Evolutionary conservation across 2,888 invertebrate genomes (phyloP).

Genomic region (Therioaphis trifolii): DNA sequence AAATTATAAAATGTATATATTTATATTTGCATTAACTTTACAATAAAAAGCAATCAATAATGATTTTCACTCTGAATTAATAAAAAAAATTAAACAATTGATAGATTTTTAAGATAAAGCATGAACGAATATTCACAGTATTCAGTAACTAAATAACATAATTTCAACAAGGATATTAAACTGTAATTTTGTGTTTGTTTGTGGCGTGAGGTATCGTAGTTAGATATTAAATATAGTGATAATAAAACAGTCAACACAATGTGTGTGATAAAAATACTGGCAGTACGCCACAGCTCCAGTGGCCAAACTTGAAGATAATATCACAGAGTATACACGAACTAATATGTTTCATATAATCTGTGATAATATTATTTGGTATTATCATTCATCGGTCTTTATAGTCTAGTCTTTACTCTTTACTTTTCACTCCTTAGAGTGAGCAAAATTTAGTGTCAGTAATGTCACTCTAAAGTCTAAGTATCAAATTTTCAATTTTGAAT

Average conservation of each 20-base stretch:
- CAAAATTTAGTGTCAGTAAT: too few relatives aligned
- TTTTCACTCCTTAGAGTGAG: too few relatives aligned
- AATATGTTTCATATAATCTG: too few relatives aligned
- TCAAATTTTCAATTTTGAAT: too few relatives aligned
- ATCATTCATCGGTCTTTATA: too few relatives aligned
- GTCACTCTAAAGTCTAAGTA: too few relatives aligned
- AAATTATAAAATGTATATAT: not conserved
- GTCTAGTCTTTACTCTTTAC: too few relatives aligned
- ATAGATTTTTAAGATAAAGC: not conserved
- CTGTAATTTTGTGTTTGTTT: slow-evolving; percentile 12
- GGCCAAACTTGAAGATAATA: too few relatives aligned
- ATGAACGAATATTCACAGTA: not conserved
- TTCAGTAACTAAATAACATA: not conserved
- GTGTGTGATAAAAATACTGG: too few relatives aligned
- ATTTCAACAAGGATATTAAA: not conserved
- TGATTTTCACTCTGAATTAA: not conserved
- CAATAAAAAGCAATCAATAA: not conserved
- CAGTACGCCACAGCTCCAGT: too few relatives aligned
- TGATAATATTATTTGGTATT: too few relatives aligned
- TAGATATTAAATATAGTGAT: not conserved
- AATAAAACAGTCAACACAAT: not conserved
- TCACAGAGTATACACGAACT: too few relatives aligned
- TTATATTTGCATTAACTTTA: slow-evolving; percentile 1
- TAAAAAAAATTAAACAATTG: not conserved
- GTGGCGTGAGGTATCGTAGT: not conserved